Conservation (phyloP, 92 coral and sea anemone genomes). For the Epizoanthus scotinus region DNA sequence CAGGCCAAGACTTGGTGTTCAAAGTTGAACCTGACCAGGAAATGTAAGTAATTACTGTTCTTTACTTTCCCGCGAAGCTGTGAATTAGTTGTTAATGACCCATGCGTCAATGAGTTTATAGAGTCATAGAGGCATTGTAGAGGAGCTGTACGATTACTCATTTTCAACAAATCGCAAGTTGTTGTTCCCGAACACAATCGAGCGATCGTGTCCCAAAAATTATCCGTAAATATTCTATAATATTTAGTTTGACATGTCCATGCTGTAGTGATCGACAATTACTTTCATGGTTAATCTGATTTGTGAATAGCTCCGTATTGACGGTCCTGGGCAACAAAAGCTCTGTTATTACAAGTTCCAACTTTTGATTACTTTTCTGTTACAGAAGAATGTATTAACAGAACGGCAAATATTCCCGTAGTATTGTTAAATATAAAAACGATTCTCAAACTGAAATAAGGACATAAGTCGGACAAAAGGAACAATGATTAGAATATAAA, state of each 20-base stretch:
- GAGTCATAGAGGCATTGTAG: not conserved
- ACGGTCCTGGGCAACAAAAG: not conserved
- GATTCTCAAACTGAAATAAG: no score
- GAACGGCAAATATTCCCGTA: no score
- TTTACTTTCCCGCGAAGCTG: slow-evolving; percentile 3
- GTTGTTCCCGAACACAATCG: not conserved
- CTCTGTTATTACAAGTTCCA: not conserved
- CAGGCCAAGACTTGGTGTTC: slow-evolving; percentile 39
- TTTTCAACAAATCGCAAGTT: not conserved
- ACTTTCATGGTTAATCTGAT: not conserved
- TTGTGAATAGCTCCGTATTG: not conserved
- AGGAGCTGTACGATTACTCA: not conserved
- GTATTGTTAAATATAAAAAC: no score
- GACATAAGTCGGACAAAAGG: no score
- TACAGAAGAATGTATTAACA: no score
- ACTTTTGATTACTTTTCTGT: no score
- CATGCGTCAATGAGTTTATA: not conserved
- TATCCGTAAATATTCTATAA: not conserved
- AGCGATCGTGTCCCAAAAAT: not conserved
- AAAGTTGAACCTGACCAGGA: not conserved
- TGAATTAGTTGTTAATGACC: slow-evolving; percentile 29
- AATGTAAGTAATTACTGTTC: slow-evolving; percentile 5
- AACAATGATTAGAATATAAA: no score
- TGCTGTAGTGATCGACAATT: not conserved
- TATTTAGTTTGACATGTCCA: not conserved